phyloP scores from a whole-genome alignment of 2,888 invertebrate genomes.

The Cephus sareptanus region DNA sequence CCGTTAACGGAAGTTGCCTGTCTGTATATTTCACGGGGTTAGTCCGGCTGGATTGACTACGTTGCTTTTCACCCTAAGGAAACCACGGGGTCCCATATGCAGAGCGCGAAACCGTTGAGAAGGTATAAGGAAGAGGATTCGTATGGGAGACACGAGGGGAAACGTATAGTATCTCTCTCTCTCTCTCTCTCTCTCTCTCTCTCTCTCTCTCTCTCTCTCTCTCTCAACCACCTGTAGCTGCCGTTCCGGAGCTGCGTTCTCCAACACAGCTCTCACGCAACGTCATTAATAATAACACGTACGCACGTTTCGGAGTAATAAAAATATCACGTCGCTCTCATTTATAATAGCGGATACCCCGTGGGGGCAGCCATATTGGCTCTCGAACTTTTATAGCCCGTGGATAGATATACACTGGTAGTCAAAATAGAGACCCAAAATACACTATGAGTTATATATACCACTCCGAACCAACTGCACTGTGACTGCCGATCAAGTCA shows the following conservation, averaged over 20 bases:
- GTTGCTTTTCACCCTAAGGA: neutral
- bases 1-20: neutral
- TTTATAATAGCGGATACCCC: slow-evolving; percentile 9
- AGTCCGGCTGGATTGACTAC: neutral
- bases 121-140: slow-evolving; percentile 10
- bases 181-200: slow-evolving; percentile 22
- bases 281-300: slow-evolving; percentile 48
- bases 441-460: neutral
- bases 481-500: neutral
- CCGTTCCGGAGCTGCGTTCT: slow-evolving; percentile 23
- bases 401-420: neutral
- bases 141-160: slow-evolving; percentile 19
- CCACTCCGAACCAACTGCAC: too few relatives aligned
- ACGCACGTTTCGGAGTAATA: slow-evolving; percentile 16
- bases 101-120: slow-evolving; percentile 12
- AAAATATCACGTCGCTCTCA: slow-evolving; percentile 23
- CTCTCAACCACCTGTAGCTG: slow-evolving; percentile 55
- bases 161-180: slow-evolving; percentile 25
- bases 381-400: neutral
- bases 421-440: neutral
- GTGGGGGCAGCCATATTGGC: slow-evolving; percentile 1
- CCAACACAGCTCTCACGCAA: slow-evolving; percentile 37
- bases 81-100: neutral
- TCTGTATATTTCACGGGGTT: neutral
- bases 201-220: slow-evolving; percentile 22